phyloP scores from a whole-genome alignment of 2,888 invertebrate species.

The Therioaphis trifolii region DNA sequence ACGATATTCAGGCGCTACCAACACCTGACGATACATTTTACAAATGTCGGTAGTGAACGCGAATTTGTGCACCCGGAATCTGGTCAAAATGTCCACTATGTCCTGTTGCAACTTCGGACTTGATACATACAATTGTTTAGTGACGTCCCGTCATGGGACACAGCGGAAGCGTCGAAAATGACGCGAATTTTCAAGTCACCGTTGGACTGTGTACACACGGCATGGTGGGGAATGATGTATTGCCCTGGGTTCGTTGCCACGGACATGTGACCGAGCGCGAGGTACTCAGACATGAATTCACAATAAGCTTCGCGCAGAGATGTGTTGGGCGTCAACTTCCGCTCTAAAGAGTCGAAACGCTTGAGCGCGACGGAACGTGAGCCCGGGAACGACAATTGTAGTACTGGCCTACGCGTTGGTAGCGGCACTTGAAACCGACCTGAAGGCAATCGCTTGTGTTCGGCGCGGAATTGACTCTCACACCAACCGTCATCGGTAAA shows the following conservation, averaged over 20 bases:
- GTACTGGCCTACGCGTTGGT: not conserved
- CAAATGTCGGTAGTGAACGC: not conserved
- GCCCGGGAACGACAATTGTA: too few species aligned
- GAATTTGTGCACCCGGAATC: not conserved
- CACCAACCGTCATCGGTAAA: not conserved
- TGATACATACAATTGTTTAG: not conserved
- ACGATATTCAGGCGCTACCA: not conserved
- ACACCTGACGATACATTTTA: not conserved
- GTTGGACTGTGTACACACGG: not conserved
- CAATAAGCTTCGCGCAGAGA: not conserved
- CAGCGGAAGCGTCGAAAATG: not conserved
- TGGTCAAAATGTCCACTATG: not conserved
- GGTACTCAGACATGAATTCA: not conserved
- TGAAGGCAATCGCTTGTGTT: not conserved
- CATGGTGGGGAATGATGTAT: not conserved
- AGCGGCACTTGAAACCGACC: not conserved
- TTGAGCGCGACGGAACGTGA: not conserved
- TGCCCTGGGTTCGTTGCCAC: not conserved
- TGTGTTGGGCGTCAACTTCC: not conserved
- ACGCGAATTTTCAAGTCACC: not conserved
- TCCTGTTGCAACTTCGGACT: not conserved
- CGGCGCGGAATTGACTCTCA: not conserved
- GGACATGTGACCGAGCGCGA: not conserved
- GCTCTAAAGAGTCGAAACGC: not conserved
- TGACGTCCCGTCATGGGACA: not conserved